Evolutionary conservation across 1,140 invertebrate genomes (phyloP), one percentile per base, ranked within the genome.

Genomic region (Drosophila sulfurigaster): DNA sequence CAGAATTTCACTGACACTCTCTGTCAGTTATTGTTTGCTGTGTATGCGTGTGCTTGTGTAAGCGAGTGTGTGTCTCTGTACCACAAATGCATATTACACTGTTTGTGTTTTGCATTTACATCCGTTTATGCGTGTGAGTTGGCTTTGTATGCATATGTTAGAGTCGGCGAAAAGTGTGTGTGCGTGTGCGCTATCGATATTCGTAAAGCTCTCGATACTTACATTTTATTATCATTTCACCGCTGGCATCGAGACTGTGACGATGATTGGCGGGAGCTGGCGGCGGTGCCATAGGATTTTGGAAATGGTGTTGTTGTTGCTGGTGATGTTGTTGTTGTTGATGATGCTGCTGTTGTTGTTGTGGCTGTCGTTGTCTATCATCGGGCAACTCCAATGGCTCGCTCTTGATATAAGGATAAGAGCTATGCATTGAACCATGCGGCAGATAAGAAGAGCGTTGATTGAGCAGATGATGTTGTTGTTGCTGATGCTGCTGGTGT

Each of bases 191-290:
- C 63, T 76, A 72, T 76, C 69, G 60, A 72, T 76, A 76, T 72
- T 60, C 67, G 54, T 54, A 65, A 72, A 65, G 54, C 69, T 71
- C 57, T 71, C 74, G 60, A 69, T 71, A 75, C 78, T 82, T 52
- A 89, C 85, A 89, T 86, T 89, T 89, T 66, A 89, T 89, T 81
- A 85, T 81, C 81, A 90, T 78, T 52, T 89, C 85, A 41, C 75
- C 51, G 35, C 52, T 66, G 20, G 70, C 75, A 77, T 72, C 69
- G 13, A 67, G 63, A 15, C 66, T 32, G 13, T 70, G 67, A n/a
- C 59, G 75, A 69, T 75, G 75, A 69, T 75, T 78, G 38, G 59
- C 62, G 51, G 75, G 86, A n/a, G 69, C 86, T 52, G 85, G 85
- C 16, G 85, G 85, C 56, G 85, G 85, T 15, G 81, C 81, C 85